Percentiles rank a stretch among this genome's conserved stretches.
These are phyloP conservation scores for Sarotherodon lohbergeri DNA, from an alignment of 2,113 vertebrate species.

Conservation along the genomic window DNA sequence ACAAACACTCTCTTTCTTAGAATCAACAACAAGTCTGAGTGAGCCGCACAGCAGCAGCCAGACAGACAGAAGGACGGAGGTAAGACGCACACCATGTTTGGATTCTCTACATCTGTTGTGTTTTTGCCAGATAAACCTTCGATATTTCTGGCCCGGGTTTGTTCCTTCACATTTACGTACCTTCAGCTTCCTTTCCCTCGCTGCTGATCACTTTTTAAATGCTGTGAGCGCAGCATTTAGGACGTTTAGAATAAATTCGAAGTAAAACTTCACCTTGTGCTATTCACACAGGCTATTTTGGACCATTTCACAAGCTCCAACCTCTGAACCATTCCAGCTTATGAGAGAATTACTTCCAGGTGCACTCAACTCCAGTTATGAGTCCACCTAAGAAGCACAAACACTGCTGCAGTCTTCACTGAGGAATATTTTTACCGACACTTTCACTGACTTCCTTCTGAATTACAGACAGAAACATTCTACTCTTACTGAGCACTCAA, in stretches of 20 bases:
- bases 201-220: not conserved
- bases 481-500: not conserved
- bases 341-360: not conserved
- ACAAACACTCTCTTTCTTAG: not conserved
- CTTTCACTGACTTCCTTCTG: not conserved
- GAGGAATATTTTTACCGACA: not conserved
- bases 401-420: not conserved
- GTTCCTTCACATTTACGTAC: not conserved
- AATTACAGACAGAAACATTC: not conserved
- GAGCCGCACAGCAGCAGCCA: not conserved
- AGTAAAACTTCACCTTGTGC: not conserved
- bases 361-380: not conserved
- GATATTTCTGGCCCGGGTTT: not conserved
- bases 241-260: not conserved
- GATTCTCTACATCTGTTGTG: not conserved
- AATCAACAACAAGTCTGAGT: not conserved
- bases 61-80: constrained; percentile 12
- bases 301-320: not conserved
- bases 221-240: not conserved
- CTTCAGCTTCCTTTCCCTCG: not conserved
- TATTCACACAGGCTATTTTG: not conserved
- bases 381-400: not conserved
- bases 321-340: not conserved
- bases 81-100: not conserved
- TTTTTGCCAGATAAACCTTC: not conserved